Percentiles rank a stretch among this genome's conserved stretches.
Conservation (phyloP, 92 coral and sea anemone species). For the Palythoa grandiflora region DNA sequence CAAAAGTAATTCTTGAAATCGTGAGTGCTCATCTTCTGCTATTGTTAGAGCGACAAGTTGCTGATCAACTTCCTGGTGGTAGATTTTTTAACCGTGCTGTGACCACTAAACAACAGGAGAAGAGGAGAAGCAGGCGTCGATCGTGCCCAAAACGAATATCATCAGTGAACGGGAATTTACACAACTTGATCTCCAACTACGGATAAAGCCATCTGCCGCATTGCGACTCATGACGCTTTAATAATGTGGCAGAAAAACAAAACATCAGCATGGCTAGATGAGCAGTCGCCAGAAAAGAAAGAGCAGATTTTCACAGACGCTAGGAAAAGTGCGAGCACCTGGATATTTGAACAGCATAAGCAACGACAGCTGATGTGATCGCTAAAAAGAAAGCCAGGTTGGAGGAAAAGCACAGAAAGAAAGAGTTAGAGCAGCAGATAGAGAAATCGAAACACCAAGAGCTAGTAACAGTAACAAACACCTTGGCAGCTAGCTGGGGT, state of each 20-base stretch:
- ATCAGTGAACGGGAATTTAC: constrained; percentile 21
- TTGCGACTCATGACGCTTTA: constrained; percentile 1
- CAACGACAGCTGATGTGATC: background rate
- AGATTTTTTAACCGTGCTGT: background rate
- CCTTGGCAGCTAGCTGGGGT: constrained; percentile 15
- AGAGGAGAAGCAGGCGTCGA: background rate
- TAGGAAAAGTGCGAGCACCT: constrained; percentile 11
- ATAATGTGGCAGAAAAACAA: constrained; percentile 24
- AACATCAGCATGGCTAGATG: constrained; percentile 22
- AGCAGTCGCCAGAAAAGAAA: background rate
- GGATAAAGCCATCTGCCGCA: constrained; percentile 25
- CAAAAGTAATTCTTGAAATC: background rate
- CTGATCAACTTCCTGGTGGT: constrained; percentile 32
- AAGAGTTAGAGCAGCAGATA: constrained; percentile 1
- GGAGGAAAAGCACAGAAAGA: constrained; percentile 15
- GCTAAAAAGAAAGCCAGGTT: constrained; percentile 9
- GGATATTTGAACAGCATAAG: constrained; percentile 20
- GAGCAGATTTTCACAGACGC: constrained; percentile 10
- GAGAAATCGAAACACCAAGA: constrained; percentile 5
- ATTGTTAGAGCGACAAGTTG: background rate
- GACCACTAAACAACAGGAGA: constrained; percentile 3
- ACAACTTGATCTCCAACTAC: constrained; percentile 18
- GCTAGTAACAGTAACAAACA: background rate
- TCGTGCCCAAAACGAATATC: constrained; percentile 18
- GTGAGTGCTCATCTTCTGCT: background rate